These are phyloP conservation scores for Aspidiotus rigidus DNA, from an alignment of 2,888 invertebrate genomes.

Conservation along the genomic window DNA sequence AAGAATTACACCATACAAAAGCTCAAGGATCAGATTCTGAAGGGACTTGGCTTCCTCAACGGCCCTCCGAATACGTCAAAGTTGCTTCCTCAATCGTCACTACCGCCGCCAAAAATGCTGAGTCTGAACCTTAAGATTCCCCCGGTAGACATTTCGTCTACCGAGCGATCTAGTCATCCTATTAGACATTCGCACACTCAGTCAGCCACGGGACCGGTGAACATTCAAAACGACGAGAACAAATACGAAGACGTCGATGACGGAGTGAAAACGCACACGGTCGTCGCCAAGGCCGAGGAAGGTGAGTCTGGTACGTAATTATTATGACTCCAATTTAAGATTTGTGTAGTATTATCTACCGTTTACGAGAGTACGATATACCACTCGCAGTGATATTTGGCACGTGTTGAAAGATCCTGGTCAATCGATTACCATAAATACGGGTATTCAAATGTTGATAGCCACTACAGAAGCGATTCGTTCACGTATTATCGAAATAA, in stretches of 20 bases:
- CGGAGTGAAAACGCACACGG: constrained; percentile 57
- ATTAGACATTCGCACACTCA: not conserved
- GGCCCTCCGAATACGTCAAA: not conserved
- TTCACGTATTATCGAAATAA: too few species aligned
- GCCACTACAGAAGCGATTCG: too few species aligned
- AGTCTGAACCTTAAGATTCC: not conserved
- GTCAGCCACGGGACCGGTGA: not conserved
- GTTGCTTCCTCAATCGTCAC: not conserved
- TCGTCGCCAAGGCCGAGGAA: constrained; percentile 56
- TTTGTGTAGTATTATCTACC: too few species aligned
- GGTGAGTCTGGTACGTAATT: constrained; percentile 36
- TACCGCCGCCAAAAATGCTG: not conserved
- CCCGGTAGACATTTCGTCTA: too few species aligned
- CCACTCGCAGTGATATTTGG: too few species aligned
- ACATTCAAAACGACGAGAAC: not conserved
- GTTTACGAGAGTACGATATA: too few species aligned
- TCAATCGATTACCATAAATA: too few species aligned
- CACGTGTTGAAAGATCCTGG: too few species aligned
- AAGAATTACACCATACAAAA: not conserved
- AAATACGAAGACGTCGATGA: constrained; percentile 56
- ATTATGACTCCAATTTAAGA: too few species aligned
- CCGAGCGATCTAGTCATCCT: not conserved
- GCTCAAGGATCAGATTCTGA: not conserved
- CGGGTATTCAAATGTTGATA: too few species aligned
- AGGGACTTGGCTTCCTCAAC: not conserved